Base-by-base conservation (phyloP, 1,140 invertebrate genomes). In the Dysdera silvatica region DNA sequence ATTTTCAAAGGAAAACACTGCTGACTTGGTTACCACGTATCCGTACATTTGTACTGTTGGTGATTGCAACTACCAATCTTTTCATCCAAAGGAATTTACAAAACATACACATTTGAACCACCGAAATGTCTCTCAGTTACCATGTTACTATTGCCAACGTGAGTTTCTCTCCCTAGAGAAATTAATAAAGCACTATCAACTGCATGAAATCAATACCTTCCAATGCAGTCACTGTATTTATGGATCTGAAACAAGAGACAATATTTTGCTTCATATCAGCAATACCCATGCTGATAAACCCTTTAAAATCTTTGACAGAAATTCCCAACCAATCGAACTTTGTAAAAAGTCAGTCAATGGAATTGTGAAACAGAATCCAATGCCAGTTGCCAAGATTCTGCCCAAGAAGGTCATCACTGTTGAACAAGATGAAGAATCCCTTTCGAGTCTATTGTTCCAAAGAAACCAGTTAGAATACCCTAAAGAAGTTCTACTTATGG, bases 171-270 rank as follows among this genome's bases (percentile, higher is more conserved):
- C 43, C 24, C 24, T 63, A 5, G 43, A 57, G 24, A 49, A 33
- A 41, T 20, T 63, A 56, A 33, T 68, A 3, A 66, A 71, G 62
- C 72, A 73, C 60, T 80, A 80, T 59, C 77, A 75, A 24, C 31
- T 60, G 4, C 80, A 81, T 47, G 73, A 73, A 12, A 74, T 77
- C 63, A 74, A 74, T 31, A 79, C 77, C 28, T 80, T 74, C 45
- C 80, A 81, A 49, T 82, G 80, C 51, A 68, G 77, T 2, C 80
- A 80, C 61, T 82, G 80, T 60, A 33, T 74, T 10, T 71, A 73
- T 67, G 80, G 80, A 7, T 65, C 74, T 3, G 71, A 77, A n/a
- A 71, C 67, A 7, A 61, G 73, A 4, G 66, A 69, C 14, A 77
- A 80, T 18, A 70, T 81, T 23, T 73, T 79, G 14, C 66, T 68